Evolutionary conservation across 2,113 vertebrate species (phyloP).

Genomic region (Actenoides lindsayi): DNA sequence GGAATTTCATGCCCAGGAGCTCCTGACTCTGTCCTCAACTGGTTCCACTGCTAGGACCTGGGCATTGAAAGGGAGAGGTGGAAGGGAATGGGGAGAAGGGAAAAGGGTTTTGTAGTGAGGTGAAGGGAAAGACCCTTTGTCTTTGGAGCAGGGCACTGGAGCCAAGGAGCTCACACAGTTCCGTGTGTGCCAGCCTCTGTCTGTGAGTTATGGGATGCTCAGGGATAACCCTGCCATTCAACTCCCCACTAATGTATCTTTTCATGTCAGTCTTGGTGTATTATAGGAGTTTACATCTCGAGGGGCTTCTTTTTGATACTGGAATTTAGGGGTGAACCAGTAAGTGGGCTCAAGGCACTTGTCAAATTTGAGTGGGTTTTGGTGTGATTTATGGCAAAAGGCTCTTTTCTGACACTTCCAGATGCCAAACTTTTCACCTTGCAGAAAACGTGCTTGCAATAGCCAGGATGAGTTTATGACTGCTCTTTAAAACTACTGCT

Average conservation of each 20-base stretch:
- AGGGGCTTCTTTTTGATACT: conserved; percentile 70
- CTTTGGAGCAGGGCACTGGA: not conserved
- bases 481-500: not conserved
- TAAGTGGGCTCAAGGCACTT: conserved; percentile 69
- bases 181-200: not conserved
- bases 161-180: not conserved
- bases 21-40: not conserved
- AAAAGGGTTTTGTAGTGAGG: not conserved
- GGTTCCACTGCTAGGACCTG: not conserved
- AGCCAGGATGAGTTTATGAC: conserved; percentile 4
- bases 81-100: not conserved
- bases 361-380: conserved; percentile 73
- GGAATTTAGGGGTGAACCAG: conserved; percentile 65
- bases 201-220: not conserved
- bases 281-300: conserved; percentile 62
- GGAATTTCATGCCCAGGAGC: not conserved
- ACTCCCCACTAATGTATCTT: not conserved
- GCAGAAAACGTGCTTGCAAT: conserved; percentile 49
- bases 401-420: conserved; percentile 77
- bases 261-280: conserved; percentile 17
- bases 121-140: not conserved
- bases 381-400: conserved; percentile 79
- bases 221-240: not conserved
- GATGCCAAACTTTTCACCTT: conserved; percentile 74
- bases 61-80: not conserved